phyloP scores from a whole-genome alignment of 2,797 vertebrate genomes.

The Sebastes variabilis region DNA sequence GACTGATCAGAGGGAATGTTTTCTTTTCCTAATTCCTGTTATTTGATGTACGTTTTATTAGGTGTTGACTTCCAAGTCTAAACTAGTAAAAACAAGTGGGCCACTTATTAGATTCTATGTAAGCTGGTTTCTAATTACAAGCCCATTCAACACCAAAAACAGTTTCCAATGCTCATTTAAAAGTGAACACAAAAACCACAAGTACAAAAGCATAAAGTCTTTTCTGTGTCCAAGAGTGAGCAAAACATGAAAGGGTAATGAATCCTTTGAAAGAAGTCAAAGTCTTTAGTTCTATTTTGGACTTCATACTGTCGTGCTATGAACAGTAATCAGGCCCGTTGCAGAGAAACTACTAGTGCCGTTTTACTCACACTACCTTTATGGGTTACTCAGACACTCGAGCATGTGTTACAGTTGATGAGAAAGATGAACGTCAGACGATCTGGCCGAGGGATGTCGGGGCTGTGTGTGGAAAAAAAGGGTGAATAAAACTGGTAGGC shows the following conservation, averaged over 20 bases:
- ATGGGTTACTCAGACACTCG: constrained; percentile 36
- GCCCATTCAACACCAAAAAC: constrained; percentile 20
- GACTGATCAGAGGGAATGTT: background rate
- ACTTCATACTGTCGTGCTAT: background rate
- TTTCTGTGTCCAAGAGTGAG: background rate
- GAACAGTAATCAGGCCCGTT: constrained; percentile 9
- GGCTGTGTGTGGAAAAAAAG: background rate
- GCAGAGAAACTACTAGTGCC: background rate
- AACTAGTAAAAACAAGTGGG: background rate
- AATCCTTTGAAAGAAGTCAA: background rate
- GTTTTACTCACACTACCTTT: constrained; percentile 37
- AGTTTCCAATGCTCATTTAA: background rate
- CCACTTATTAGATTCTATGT: background rate
- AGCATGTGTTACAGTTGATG: constrained; percentile 38
- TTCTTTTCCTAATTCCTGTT: background rate
- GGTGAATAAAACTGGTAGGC: background rate
- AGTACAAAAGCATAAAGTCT: constrained; percentile 6
- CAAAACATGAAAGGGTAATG: background rate
- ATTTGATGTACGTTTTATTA: background rate
- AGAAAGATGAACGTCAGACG: constrained; percentile 45
- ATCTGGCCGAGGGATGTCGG: constrained; percentile 26
- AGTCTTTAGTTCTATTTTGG: constrained; percentile 26
- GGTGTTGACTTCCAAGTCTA: background rate
- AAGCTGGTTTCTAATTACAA: constrained; percentile 36
- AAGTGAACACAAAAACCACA: background rate